phyloP scores from a whole-genome alignment of 1,140 invertebrate species.

The Penaeus chinensis region DNA sequence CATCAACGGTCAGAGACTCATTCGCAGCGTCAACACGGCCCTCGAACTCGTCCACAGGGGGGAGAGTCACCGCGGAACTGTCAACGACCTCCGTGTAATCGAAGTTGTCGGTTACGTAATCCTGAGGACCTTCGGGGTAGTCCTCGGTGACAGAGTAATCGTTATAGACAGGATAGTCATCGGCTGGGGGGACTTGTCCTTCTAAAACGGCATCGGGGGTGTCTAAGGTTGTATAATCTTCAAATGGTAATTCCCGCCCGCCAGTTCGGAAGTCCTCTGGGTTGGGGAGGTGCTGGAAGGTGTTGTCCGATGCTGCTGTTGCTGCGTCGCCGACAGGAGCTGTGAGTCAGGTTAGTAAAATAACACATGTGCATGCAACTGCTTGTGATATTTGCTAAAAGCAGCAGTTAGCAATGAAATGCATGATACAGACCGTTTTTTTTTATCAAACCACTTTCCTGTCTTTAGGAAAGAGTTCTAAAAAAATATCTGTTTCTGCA shows the following conservation, averaged over 20 bases:
- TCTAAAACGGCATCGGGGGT: neutral
- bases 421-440: constrained; percentile 10
- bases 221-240: neutral
- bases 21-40: neutral
- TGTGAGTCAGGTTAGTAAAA: constrained; percentile 39
- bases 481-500: no score
- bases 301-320: neutral
- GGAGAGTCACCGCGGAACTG: neutral
- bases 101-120: no score
- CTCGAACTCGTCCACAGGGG: neutral
- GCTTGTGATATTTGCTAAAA: neutral
- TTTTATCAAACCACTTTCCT: no score
- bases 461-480: no score
- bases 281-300: neutral
- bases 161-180: constrained; percentile 5
- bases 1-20: neutral
- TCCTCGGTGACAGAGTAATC: neutral
- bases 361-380: constrained; percentile 11
- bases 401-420: neutral
- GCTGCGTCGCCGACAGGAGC: constrained; percentile 11
- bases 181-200: neutral
- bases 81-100: no score
- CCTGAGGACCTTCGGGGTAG: neutral
- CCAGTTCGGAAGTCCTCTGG: no score
- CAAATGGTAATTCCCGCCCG: no score